phyloP scores from a whole-genome alignment of 1,140 invertebrate genomes.

The Aphelinus atriplicis region DNA sequence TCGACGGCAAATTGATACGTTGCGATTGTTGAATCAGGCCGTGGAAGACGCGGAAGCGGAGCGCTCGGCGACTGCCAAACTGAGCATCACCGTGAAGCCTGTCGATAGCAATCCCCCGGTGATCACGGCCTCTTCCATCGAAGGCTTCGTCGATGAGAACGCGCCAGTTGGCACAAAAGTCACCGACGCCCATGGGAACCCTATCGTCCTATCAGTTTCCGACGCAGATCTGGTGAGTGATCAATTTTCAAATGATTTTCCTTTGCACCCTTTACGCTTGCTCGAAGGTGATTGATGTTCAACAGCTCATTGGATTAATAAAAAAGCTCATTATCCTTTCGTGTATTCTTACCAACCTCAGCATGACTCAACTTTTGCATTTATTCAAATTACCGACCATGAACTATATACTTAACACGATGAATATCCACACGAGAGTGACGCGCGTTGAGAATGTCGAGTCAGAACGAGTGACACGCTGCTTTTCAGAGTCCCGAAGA shows the following conservation, averaged over 20 bases:
- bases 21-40: constrained; percentile 67
- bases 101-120: constrained; percentile 86
- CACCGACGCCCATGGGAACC: constrained; percentile 72
- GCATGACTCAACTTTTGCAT: too few relatives aligned
- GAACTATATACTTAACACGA: too few relatives aligned
- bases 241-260: too few relatives aligned
- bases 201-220: constrained; percentile 78
- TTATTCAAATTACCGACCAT: too few relatives aligned
- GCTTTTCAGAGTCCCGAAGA: constrained; percentile 70
- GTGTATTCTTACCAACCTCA: too few relatives aligned
- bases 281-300: too few relatives aligned
- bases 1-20: not conserved
- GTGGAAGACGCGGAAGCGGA: constrained; percentile 82
- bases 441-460: too few relatives aligned
- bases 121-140: constrained; percentile 75
- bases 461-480: too few relatives aligned
- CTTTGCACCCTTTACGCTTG: too few relatives aligned
- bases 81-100: constrained; percentile 82
- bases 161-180: constrained; percentile 85
- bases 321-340: too few relatives aligned
- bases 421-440: too few relatives aligned
- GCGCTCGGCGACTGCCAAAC: constrained; percentile 82
- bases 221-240: constrained; percentile 83
- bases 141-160: constrained; percentile 87
- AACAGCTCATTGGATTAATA: too few relatives aligned